These are phyloP conservation scores for Protosalanx chinensis DNA, from an alignment of 2,797 vertebrate species.

Conservation along the genomic window DNA sequence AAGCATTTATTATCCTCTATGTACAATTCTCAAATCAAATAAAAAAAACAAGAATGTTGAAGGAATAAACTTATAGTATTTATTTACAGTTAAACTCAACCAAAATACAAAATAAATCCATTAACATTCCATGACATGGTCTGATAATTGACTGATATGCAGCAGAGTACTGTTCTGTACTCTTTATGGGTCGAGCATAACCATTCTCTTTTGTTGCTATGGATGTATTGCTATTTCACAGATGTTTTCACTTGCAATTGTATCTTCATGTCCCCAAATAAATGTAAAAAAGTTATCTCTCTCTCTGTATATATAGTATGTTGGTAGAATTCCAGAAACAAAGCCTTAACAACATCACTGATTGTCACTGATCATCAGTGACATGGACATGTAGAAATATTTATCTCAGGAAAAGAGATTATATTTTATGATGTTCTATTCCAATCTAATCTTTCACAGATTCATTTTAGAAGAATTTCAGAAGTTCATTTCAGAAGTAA, in stretches of 20 bases:
- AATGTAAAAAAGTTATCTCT: neutral
- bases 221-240: constrained; percentile 7
- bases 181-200: constrained; percentile 36
- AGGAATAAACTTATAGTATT: constrained; percentile 45
- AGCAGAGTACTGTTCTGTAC: constrained; percentile 32
- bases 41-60: constrained; percentile 39
- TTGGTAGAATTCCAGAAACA: no score
- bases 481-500: no score
- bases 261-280: no score
- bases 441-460: no score
- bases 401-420: no score
- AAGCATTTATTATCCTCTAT: constrained; percentile 36
- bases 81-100: constrained; percentile 53
- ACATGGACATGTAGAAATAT: no score
- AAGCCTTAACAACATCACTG: no score
- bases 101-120: constrained; percentile 27
- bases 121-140: constrained; percentile 49
- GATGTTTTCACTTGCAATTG: no score
- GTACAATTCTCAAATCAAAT: constrained; percentile 67
- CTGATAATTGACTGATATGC: constrained; percentile 45
- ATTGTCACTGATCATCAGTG: no score
- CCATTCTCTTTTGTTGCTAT: constrained; percentile 34
- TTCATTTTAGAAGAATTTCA: no score
- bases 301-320: no score
- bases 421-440: no score